Percentiles rank a stretch among this genome's conserved stretches.
phyloP scores from a whole-genome alignment of 1,140 invertebrate species.

The Adoxophyes honmai region DNA sequence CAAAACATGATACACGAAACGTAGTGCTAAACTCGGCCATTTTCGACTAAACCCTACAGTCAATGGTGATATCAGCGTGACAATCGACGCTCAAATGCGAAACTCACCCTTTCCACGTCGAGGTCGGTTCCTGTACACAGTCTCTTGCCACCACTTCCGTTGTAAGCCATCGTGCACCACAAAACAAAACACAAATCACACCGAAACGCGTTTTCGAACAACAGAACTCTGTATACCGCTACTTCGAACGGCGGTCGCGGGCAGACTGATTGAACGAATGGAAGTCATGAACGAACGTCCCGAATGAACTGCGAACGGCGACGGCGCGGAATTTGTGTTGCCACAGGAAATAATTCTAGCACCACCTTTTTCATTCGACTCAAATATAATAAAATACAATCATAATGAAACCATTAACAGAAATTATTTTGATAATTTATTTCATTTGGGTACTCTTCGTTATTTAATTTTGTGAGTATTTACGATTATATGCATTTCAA shows the following conservation, averaged over 20 bases:
- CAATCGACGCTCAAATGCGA: conserved; percentile 30
- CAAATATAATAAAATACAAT: too few relatives aligned
- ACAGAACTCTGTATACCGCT: conserved; percentile 47
- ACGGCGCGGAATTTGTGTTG: conserved; percentile 27
- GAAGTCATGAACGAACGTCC: conserved; percentile 28
- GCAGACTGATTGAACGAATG: conserved; percentile 68
- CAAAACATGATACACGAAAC: conserved; percentile 53
- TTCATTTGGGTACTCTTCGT: too few relatives aligned
- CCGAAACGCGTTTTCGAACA: conserved; percentile 59
- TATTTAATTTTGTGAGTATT: too few relatives aligned
- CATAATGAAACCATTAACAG: too few relatives aligned
- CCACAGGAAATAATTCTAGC: conserved; percentile 15
- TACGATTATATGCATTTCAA: too few relatives aligned
- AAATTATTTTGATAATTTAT: too few relatives aligned
- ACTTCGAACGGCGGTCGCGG: conserved; percentile 46
- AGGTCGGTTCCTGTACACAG: conserved; percentile 70
- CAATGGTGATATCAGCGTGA: conserved; percentile 43
- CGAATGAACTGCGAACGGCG: conserved; percentile 46
- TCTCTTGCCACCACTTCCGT: conserved; percentile 76
- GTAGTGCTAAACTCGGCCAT: conserved; percentile 68
- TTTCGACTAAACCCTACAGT: conserved; percentile 41
- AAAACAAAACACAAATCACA: conserved; percentile 75
- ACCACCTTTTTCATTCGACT: too few relatives aligned
- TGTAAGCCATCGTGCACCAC: conserved; percentile 75
- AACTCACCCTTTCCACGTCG: conserved; percentile 72